phyloP scores from a whole-genome alignment of 1,140 invertebrate genomes.

The Semibalanus balanoides region DNA sequence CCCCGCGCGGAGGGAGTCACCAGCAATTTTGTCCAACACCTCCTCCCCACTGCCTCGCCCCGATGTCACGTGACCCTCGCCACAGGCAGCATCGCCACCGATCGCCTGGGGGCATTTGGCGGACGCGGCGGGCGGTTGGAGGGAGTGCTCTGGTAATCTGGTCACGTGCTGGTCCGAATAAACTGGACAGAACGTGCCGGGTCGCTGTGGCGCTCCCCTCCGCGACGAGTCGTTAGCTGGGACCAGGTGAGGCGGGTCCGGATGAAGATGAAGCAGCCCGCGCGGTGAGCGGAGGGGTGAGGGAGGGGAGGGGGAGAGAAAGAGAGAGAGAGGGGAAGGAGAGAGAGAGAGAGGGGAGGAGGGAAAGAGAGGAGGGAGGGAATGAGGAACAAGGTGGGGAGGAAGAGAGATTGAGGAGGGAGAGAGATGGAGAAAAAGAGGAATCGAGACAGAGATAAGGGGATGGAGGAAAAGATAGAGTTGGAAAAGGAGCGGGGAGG shows the following conservation, averaged over 20 bases:
- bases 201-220: neutral
- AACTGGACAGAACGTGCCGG: neutral
- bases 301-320: neutral
- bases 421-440: conserved; percentile 10
- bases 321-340: neutral
- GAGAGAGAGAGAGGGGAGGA: neutral
- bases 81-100: too few relatives aligned
- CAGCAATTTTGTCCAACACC: neutral
- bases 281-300: neutral
- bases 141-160: neutral
- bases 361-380: neutral
- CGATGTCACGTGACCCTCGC: neutral
- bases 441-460: conserved; percentile 7
- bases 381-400: neutral
- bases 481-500: conserved; percentile 8
- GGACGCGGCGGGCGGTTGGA: too few relatives aligned
- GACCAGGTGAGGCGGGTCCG: neutral
- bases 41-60: too few relatives aligned
- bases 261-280: neutral
- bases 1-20: too few relatives aligned
- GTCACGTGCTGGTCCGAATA: neutral
- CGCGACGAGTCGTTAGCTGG: neutral
- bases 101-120: neutral
- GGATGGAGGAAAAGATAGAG: conserved; percentile 10
- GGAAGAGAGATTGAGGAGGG: neutral